Evolutionary conservation across 1,140 invertebrate genomes (phyloP), one percentile per base, ranked within the genome.

Genomic region (Drosophila sproati): DNA sequence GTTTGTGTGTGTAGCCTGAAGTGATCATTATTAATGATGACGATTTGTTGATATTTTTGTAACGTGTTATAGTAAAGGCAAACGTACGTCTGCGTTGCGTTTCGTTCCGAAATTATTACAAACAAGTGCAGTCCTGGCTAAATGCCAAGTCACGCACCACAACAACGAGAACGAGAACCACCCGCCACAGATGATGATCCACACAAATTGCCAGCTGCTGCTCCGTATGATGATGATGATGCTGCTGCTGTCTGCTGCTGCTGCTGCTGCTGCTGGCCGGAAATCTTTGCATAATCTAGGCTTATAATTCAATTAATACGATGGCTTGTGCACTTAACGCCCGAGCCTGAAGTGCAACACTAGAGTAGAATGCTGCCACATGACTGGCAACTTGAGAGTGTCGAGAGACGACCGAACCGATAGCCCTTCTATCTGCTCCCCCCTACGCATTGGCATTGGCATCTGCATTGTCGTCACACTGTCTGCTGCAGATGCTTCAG

Each of bases 11-110:
- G 68, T 78, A 48, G 81, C 86, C 81, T 67, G 74, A 72, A 87
- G 83, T 85, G 90, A 91, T 91, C 80, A 91, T 91, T 91, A 91
- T 91, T 91, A 91, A 91, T 91, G 90, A 91, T 91, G 86, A 90
- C 89, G 90, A 91, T 91, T 91, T 91, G 90, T 91, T 91, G 90
- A 90, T 87, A 87, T 91, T 90, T 91, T 82, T 82, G 80, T 91
- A 87, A 88, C 80, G 71, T 87, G 76, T 73, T 76, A 63, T 78
- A 82, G 85, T 77, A 80, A 75, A 51, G 52, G 29, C 32, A 43
- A 43, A 43, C 39, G 39, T 54, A 10, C 39, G 45, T 28, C 39
- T 56, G 20, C 29, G 43, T 56, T 34, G 20, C 61, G 51, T 62
- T 61, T 20, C 50, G 47, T 12, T 50, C 37, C 64, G 78, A 77